Conservation (phyloP, 1,140 invertebrate genomes). For the Arion vulgaris region DNA sequence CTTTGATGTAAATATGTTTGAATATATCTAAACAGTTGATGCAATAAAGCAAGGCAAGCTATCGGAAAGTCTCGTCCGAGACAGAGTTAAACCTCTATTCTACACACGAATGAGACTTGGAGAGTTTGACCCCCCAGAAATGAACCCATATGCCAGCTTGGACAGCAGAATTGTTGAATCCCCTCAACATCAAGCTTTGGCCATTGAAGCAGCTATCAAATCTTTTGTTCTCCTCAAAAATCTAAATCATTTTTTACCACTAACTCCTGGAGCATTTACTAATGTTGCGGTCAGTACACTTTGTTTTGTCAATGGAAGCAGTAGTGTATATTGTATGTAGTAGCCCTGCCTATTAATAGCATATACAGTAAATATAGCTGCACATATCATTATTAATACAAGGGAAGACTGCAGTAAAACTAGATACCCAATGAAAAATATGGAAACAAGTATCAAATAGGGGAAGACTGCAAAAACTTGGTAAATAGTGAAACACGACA, state of each 20-base stretch:
- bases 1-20: no score
- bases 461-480: no score
- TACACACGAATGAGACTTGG: slow-evolving; percentile 70
- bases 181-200: slow-evolving; percentile 48
- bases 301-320: no score
- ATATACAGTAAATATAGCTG: no score
- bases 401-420: no score
- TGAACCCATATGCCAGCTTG: slow-evolving; percentile 58
- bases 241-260: slow-evolving; percentile 44
- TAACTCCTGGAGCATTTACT: background rate
- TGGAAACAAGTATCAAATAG: no score
- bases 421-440: no score
- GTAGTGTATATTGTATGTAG: no score
- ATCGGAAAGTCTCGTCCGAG: slow-evolving; percentile 47
- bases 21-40: slow-evolving; percentile 48
- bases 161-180: slow-evolving; percentile 51
- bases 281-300: slow-evolving; percentile 7
- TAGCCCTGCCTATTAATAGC: no score
- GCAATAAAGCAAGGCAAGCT: slow-evolving; percentile 58
- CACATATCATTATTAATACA: no score
- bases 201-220: slow-evolving; percentile 54
- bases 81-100: slow-evolving; percentile 66
- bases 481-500: no score
- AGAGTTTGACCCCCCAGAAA: slow-evolving; percentile 67
- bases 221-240: slow-evolving; percentile 66